Percentiles rank a stretch among this genome's conserved stretches.
phyloP scores from a whole-genome alignment of 2,113 vertebrate genomes.

The Pachycephala philippinensis region DNA sequence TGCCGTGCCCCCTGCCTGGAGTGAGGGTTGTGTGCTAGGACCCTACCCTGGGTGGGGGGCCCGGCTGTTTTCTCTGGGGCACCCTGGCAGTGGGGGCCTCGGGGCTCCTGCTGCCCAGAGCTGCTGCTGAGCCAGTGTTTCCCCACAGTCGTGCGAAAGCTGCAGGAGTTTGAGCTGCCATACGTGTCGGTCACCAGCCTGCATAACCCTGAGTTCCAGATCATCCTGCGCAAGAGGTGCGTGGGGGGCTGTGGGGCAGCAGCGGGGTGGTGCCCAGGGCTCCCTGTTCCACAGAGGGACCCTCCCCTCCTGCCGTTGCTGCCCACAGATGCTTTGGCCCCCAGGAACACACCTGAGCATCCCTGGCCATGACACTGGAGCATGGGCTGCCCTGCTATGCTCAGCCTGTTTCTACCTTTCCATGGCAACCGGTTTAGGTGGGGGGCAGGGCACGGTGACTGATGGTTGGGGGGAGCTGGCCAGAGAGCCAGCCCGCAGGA shows the following conservation, averaged over 20 bases:
- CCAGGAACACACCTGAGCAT: neutral
- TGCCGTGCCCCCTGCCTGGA: neutral
- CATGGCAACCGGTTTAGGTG: neutral
- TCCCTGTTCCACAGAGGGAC: neutral
- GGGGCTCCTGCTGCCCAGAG: neutral
- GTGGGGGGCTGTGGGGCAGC: neutral
- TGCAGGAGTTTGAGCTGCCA: constrained; percentile 97
- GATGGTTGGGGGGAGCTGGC: neutral
- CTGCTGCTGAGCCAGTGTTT: neutral
- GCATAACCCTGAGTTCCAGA: constrained; percentile 86
- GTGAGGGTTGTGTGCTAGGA: neutral
- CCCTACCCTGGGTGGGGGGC: neutral
- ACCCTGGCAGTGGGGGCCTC: neutral
- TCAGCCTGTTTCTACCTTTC: neutral
- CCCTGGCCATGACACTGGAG: accelerated
- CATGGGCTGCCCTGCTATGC: neutral
- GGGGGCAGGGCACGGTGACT: accelerated
- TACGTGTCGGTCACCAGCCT: constrained; percentile 96
- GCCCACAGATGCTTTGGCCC: neutral
- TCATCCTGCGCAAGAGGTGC: constrained; percentile 95
- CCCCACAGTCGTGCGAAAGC: constrained; percentile 87
- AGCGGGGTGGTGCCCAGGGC: accelerated
- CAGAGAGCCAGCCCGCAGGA: neutral
- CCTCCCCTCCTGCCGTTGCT: neutral
- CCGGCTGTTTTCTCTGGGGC: accelerated